These are phyloP conservation scores for Pampusana beccarii DNA, from an alignment of 2,113 vertebrate genomes.

Conservation along the genomic window DNA sequence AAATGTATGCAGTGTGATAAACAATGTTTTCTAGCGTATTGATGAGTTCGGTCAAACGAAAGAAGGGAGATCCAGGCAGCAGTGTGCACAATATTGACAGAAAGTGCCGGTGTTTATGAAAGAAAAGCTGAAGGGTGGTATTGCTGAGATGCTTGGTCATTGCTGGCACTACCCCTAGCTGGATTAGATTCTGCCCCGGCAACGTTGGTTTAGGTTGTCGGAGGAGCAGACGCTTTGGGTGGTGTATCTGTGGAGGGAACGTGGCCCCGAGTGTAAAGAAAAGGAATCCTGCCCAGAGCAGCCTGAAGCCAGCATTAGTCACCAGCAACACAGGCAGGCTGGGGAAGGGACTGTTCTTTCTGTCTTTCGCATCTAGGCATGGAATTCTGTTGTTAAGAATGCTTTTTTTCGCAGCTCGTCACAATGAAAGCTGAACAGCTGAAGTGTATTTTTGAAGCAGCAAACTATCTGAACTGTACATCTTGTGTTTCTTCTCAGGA, in stretches of 20 bases:
- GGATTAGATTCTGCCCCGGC: neutral
- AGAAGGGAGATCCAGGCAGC: neutral
- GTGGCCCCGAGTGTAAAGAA: neutral
- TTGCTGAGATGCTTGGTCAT: neutral
- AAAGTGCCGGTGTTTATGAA: neutral
- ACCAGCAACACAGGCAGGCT: neutral
- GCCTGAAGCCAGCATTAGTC: neutral
- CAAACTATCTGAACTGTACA: neutral
- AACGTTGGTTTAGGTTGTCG: neutral
- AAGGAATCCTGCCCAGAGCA: neutral
- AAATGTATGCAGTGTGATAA: neutral
- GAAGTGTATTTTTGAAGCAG: neutral
- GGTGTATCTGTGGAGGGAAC: neutral
- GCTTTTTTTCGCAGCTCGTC: fast-evolving
- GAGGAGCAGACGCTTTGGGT: neutral
- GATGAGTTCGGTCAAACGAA: neutral
- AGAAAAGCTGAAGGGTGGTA: neutral
- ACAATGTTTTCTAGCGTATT: neutral
- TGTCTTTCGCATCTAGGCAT: neutral
- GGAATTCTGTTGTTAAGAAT: neutral
- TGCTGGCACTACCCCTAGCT: neutral
- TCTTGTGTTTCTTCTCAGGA: neutral
- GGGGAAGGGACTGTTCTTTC: neutral
- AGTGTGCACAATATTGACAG: neutral
- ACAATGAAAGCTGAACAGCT: neutral